phyloP scores from a whole-genome alignment of 2,888 invertebrate genomes.

The Nycteola revayana region DNA sequence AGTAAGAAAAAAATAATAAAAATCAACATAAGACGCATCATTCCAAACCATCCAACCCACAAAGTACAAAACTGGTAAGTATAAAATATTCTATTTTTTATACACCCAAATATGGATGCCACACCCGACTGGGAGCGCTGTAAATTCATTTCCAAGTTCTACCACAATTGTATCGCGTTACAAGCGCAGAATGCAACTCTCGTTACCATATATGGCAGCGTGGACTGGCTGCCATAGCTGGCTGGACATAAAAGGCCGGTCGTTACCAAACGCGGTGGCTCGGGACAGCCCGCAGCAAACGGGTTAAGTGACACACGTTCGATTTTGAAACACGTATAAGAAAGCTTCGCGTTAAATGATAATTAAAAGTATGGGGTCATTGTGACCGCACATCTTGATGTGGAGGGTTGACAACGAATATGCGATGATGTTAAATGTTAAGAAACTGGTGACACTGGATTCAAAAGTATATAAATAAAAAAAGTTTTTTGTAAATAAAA shows the following conservation, averaged over 20 bases:
- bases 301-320: constrained; percentile 51
- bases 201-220: constrained; percentile 43
- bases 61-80: constrained; percentile 10
- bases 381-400: constrained; percentile 25
- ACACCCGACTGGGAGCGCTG: constrained; percentile 25
- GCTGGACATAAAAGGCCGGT: constrained; percentile 45
- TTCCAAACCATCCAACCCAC: constrained; percentile 1
- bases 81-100: constrained; percentile 17
- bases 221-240: constrained; percentile 47
- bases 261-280: constrained; percentile 56
- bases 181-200: constrained; percentile 44
- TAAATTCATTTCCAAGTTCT: constrained; percentile 50
- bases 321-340: constrained; percentile 50
- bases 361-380: constrained; percentile 27
- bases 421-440: constrained; percentile 13
- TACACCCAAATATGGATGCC: constrained; percentile 25
- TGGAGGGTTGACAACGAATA: constrained; percentile 9
- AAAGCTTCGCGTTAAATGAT: constrained; percentile 34
- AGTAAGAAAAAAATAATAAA: no score
- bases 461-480: no score
- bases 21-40: no score
- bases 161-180: constrained; percentile 53
- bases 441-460: no score
- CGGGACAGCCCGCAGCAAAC: constrained; percentile 47
- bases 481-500: no score